A percentile compares a stretch with the other conserved stretches of the same genome.
Conservation (phyloP, 2,113 vertebrate genomes). For the Cololabis saira region DNA sequence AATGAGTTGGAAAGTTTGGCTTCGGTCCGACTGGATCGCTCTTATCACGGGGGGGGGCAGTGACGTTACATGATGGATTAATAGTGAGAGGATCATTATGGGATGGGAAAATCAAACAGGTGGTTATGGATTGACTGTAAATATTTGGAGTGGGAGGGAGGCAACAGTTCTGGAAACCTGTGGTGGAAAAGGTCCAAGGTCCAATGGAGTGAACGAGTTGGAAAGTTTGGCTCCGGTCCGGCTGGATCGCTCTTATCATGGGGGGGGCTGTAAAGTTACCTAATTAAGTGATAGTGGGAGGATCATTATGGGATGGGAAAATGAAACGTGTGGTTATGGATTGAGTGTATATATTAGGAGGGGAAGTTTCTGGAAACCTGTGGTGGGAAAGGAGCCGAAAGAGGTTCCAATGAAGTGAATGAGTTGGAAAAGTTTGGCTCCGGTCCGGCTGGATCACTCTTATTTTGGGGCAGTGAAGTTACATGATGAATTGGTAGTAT, state of each 20-base stretch:
- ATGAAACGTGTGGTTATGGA: too few species aligned
- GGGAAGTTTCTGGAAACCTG: too few species aligned
- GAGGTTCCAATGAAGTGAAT: too few species aligned
- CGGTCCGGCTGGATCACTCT: neutral
- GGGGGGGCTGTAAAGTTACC: too few species aligned
- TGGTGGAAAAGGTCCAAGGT: constrained; percentile 39
- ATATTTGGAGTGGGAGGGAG: constrained; percentile 32
- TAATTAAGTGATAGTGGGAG: too few species aligned
- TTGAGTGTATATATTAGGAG: too few species aligned
- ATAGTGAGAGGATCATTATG: constrained; percentile 19
- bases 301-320: too few species aligned
- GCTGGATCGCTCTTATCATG: too few species aligned
- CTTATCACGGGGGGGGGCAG: constrained; percentile 2
- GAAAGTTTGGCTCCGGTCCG: constrained; percentile 43
- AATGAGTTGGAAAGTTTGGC: constrained; percentile 52
- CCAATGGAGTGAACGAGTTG: constrained; percentile 18
- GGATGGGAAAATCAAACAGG: constrained; percentile 28
- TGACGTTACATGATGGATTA: constrained; percentile 57
- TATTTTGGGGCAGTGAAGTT: too few species aligned
- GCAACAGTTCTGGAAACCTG: constrained; percentile 16
- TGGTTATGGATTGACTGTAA: constrained; percentile 30
- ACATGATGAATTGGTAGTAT: too few species aligned
- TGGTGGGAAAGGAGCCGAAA: too few species aligned
- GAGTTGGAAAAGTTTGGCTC: too few species aligned
- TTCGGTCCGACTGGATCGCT: neutral